These are phyloP conservation scores for Rhinogobius similis DNA, from an alignment of 2,113 vertebrate genomes.

Conservation along the genomic window DNA sequence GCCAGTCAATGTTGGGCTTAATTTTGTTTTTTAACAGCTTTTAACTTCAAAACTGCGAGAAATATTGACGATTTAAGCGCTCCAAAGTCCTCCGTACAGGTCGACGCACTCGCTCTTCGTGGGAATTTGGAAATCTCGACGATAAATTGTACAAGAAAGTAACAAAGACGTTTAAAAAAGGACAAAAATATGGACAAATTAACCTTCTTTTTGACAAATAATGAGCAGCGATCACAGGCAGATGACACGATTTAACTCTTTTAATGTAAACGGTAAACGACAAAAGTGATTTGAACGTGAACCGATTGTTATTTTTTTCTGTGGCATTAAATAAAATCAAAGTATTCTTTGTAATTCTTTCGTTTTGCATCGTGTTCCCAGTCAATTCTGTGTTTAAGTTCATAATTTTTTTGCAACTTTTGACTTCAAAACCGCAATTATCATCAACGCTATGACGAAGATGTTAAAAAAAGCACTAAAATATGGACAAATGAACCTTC, in stretches of 20 bases:
- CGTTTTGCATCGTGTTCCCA: no score
- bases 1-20: no score
- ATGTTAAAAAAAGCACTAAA: constrained; percentile 13
- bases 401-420: no score
- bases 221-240: constrained; percentile 48
- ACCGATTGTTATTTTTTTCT: no score
- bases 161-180: constrained; percentile 16
- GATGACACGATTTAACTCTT: constrained; percentile 45
- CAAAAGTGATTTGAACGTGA: no score
- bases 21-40: no score
- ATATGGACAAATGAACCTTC: constrained; percentile 45
- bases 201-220: constrained; percentile 61
- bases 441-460: background rate
- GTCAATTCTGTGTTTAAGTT: no score
- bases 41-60: no score
- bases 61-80: constrained; percentile 8
- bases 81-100: background rate
- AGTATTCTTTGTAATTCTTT: no score
- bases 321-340: no score
- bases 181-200: constrained; percentile 40
- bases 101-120: constrained; percentile 1
- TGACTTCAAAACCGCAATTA: background rate
- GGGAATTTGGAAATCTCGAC: background rate
- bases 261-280: no score
- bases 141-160: constrained; percentile 12